Percentiles rank a stretch among this genome's conserved stretches.
These are phyloP conservation scores for Coenonympha glycerion DNA, from an alignment of 2,888 invertebrate species.

Conservation along the genomic window DNA sequence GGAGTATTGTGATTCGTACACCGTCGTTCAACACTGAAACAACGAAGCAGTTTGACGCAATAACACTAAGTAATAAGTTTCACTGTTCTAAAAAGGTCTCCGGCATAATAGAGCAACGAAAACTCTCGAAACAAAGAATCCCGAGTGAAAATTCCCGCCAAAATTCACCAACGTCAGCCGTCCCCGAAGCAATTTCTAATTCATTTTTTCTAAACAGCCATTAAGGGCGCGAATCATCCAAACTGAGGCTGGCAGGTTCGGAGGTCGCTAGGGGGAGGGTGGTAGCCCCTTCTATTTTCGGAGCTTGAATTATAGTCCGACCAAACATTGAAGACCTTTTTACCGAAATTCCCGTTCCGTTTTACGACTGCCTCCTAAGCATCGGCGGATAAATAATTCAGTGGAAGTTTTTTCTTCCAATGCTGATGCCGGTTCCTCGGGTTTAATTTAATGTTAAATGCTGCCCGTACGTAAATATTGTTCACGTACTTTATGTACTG, in stretches of 20 bases:
- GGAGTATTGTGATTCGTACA: no score
- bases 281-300: conserved; percentile 68
- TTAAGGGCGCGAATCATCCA: conserved; percentile 60
- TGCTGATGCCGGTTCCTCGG: conserved; percentile 30
- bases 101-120: conserved; percentile 4
- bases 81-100: background rate
- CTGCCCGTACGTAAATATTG: background rate
- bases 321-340: conserved; percentile 72
- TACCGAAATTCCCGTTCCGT: conserved; percentile 68
- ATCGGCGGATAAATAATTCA: conserved; percentile 68
- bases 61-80: no score
- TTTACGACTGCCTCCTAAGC: conserved; percentile 68
- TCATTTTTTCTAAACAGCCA: conserved; percentile 59
- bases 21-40: no score
- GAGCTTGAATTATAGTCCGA: conserved; percentile 70
- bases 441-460: conserved; percentile 1
- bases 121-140: background rate
- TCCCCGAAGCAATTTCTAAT: conserved; percentile 27
- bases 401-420: conserved; percentile 37
- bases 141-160: background rate
- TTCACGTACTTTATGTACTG: background rate
- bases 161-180: conserved; percentile 1
- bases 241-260: conserved; percentile 49
- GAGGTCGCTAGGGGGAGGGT: conserved; percentile 30
- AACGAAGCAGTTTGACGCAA: no score